Conservation (phyloP, 64 coral and sea anemone species). For the Orbicella faveolata region DNA sequence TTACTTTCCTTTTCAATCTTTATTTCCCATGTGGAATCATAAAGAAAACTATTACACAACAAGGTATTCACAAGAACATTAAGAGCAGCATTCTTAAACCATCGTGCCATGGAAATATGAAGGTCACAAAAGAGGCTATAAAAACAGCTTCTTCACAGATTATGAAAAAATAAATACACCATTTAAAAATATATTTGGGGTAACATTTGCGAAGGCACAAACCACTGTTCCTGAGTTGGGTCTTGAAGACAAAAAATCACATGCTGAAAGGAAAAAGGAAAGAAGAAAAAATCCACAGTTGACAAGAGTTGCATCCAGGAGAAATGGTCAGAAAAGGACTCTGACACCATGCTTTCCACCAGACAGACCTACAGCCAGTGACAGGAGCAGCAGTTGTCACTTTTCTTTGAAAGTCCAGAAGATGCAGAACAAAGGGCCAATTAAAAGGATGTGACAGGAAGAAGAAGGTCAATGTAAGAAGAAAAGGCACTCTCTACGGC, state of each 20-base stretch:
- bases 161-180: conserved; percentile 8
- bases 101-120: neutral
- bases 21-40: conserved; percentile 1
- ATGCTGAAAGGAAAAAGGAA: conserved; percentile 11
- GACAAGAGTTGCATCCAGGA: conserved; percentile 4
- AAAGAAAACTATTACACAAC: conserved; percentile 7
- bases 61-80: neutral
- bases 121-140: conserved; percentile 14
- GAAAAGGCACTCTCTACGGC: conserved; percentile 28
- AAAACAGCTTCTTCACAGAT: conserved; percentile 3
- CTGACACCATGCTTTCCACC: conserved; percentile 12
- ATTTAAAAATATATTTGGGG: conserved; percentile 12
- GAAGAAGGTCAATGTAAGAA: neutral
- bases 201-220: conserved; percentile 34
- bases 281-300: neutral
- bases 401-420: conserved; percentile 24
- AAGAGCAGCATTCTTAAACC: conserved; percentile 3
- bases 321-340: conserved; percentile 25
- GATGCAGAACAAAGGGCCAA: neutral
- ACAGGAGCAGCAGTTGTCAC: conserved; percentile 2
- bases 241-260: conserved; percentile 28
- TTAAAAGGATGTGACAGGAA: conserved; percentile 19
- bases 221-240: neutral
- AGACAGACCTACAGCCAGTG: conserved; percentile 24
- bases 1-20: neutral